Conservation (phyloP, 2,113 vertebrate species). For the Campylomormyrus tamandua region DNA sequence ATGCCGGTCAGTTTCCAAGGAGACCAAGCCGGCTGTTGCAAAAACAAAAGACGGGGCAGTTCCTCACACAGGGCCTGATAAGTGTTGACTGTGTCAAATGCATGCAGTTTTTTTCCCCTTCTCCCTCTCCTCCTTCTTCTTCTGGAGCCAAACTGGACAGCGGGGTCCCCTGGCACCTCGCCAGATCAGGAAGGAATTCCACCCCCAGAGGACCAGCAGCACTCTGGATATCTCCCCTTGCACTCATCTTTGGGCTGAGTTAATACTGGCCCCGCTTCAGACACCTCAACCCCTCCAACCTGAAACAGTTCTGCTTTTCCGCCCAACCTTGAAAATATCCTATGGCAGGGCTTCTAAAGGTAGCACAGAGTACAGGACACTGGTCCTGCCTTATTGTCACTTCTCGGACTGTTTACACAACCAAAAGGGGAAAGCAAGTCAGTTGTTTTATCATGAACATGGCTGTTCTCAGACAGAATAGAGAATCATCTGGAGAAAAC, state of each 20-base stretch:
- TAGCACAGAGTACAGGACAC: neutral
- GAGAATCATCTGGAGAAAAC: neutral
- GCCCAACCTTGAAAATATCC: neutral
- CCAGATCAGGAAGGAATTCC: constrained; percentile 56
- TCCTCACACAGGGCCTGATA: constrained; percentile 52
- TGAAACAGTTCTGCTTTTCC: constrained; percentile 4
- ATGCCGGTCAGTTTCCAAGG: constrained; percentile 63
- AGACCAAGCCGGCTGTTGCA: constrained; percentile 52
- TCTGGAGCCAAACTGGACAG: constrained; percentile 49
- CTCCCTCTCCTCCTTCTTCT: constrained; percentile 43
- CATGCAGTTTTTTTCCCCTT: constrained; percentile 39
- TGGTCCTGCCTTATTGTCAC: neutral
- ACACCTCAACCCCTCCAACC: constrained; percentile 45
- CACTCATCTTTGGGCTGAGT: constrained; percentile 40
- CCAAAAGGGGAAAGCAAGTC: neutral
- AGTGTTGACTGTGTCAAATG: constrained; percentile 62
- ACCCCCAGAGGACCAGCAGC: constrained; percentile 49
- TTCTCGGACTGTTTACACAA: neutral
- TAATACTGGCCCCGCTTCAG: constrained; percentile 51
- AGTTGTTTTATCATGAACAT: neutral
- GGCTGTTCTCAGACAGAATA: neutral
- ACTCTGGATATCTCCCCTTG: constrained; percentile 41
- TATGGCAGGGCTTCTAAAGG: neutral
- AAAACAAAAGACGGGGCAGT: constrained; percentile 55
- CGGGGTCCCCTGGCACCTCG: constrained; percentile 51